These are phyloP conservation scores for Lampris incognitus DNA, from an alignment of 2,113 vertebrate genomes.

Conservation along the genomic window DNA sequence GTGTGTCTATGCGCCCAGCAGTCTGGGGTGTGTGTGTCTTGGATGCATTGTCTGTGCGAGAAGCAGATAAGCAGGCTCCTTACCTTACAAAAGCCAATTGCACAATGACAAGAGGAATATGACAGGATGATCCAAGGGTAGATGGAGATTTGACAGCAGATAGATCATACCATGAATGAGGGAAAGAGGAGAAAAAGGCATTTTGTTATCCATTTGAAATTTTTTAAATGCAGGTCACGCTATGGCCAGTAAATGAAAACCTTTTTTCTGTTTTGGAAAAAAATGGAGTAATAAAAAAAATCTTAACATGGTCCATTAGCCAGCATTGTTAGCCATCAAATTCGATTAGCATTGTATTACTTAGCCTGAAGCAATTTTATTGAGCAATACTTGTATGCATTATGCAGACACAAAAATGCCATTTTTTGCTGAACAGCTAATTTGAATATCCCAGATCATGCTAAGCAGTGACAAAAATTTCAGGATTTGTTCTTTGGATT, in stretches of 20 bases:
- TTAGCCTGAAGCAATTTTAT: not conserved
- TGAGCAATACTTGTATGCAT: not conserved
- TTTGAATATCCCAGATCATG: too few species aligned
- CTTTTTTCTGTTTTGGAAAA: not conserved
- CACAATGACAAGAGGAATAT: slow-evolving; percentile 71
- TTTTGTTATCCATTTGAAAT: slow-evolving; percentile 88
- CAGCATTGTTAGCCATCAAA: not conserved
- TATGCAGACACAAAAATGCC: too few species aligned
- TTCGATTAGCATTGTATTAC: not conserved
- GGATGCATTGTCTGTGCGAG: slow-evolving; percentile 53
- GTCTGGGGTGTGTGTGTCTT: slow-evolving; percentile 55
- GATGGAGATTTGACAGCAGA: slow-evolving; percentile 62
- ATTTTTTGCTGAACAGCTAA: too few species aligned
- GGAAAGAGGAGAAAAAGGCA: slow-evolving; percentile 88
- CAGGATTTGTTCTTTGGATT: too few species aligned
- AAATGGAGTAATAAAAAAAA: too few species aligned
- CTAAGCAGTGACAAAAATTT: too few species aligned
- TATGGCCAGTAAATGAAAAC: not conserved
- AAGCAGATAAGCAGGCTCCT: slow-evolving; percentile 90
- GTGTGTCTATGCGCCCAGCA: slow-evolving; percentile 49
- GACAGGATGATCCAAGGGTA: slow-evolving; percentile 20
- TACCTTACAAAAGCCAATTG: slow-evolving; percentile 98
- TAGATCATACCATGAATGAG: slow-evolving; percentile 28
- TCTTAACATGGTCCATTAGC: too few species aligned
- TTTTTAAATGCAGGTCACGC: slow-evolving; percentile 7